phyloP scores from a whole-genome alignment of 92 coral and sea anemone species.

The Porites rus region DNA sequence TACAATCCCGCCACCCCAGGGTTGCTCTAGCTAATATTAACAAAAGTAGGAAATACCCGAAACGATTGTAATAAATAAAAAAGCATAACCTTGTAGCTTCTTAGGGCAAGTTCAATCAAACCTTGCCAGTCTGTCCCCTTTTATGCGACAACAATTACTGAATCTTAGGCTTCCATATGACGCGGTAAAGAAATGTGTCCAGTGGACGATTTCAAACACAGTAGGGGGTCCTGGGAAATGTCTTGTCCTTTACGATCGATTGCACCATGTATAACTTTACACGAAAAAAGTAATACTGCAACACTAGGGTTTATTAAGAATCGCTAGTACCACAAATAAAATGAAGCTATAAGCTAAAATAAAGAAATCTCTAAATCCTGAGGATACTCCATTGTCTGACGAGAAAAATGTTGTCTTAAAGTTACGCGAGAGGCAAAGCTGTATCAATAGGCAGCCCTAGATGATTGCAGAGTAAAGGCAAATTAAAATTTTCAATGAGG shows the following conservation, averaged over 20 bases:
- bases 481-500: no score
- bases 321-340: slow-evolving; percentile 1
- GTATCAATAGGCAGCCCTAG: no score
- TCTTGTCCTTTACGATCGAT: slow-evolving; percentile 5
- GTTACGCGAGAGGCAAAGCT: no score
- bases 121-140: not conserved
- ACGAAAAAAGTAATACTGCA: not conserved
- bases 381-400: not conserved
- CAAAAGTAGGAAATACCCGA: not conserved
- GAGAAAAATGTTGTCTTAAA: no score
- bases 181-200: not conserved
- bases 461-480: no score
- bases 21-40: slow-evolving; percentile 1
- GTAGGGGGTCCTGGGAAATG: slow-evolving; percentile 23
- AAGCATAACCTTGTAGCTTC: not conserved
- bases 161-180: no score
- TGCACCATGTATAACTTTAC: not conserved
- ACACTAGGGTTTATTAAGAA: slow-evolving; percentile 9
- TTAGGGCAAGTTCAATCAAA: no score
- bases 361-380: not conserved
- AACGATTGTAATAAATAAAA: not conserved
- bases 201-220: not conserved
- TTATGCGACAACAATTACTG: not conserved
- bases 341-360: not conserved
- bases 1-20: slow-evolving; percentile 21